These are phyloP conservation scores for Hemicrepidius hirtus DNA, from an alignment of 2,888 invertebrate species.

Conservation along the genomic window DNA sequence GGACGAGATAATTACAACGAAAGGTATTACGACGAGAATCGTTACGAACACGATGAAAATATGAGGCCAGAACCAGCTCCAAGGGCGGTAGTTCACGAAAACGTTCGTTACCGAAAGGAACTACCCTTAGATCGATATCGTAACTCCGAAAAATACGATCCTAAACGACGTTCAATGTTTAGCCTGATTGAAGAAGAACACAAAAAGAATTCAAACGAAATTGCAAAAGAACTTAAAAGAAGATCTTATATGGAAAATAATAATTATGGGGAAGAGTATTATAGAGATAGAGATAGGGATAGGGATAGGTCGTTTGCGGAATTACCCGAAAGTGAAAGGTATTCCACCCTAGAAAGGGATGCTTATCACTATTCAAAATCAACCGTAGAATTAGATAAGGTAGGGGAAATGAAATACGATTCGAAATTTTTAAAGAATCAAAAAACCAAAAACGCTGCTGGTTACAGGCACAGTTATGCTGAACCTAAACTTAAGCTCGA, in stretches of 20 bases:
- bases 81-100: slow-evolving; percentile 59
- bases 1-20: slow-evolving; percentile 52
- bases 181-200: slow-evolving; percentile 72
- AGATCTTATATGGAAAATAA: slow-evolving; percentile 70
- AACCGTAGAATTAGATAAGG: slow-evolving; percentile 65
- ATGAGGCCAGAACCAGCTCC: slow-evolving; percentile 66
- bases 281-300: slow-evolving; percentile 55
- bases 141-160: slow-evolving; percentile 66
- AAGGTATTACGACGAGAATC: slow-evolving; percentile 60
- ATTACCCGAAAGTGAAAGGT: slow-evolving; percentile 74
- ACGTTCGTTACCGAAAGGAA: slow-evolving; percentile 62
- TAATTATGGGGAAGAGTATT: slow-evolving; percentile 60
- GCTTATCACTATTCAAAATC: slow-evolving; percentile 68
- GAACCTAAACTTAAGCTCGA: slow-evolving; percentile 76
- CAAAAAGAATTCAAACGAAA: slow-evolving; percentile 71
- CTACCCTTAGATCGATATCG: slow-evolving; percentile 62
- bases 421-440: slow-evolving; percentile 65
- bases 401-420: slow-evolving; percentile 62
- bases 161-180: slow-evolving; percentile 70
- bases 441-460: slow-evolving; percentile 62
- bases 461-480: slow-evolving; percentile 79
- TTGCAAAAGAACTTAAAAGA: slow-evolving; percentile 72
- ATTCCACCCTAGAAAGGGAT: slow-evolving; percentile 66
- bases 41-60: slow-evolving; percentile 42
- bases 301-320: slow-evolving; percentile 70